Evolutionary conservation across 2,113 vertebrate genomes (phyloP).

Genomic region (Syrrhaptes paradoxus): DNA sequence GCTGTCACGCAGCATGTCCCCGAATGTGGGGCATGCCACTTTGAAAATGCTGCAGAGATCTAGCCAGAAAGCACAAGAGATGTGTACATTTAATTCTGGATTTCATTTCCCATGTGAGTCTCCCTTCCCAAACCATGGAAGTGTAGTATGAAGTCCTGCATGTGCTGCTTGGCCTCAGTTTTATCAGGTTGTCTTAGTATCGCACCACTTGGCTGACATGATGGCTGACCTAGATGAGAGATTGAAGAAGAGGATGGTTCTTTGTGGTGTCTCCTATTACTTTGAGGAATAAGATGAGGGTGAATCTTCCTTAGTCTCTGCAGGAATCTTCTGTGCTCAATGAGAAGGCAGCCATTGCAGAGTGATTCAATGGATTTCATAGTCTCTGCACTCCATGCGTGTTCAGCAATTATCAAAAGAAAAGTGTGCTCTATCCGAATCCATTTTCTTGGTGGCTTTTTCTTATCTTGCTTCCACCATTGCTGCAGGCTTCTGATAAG

Average conservation of each 20-base stretch:
- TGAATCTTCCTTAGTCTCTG: background rate
- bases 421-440: background rate
- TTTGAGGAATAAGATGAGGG: background rate
- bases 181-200: background rate
- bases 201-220: background rate
- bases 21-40: background rate
- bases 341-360: rapidly evolving
- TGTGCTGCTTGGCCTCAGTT: background rate
- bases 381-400: background rate
- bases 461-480: background rate
- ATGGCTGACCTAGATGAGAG: background rate
- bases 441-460: background rate
- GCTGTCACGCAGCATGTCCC: background rate
- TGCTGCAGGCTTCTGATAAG: background rate
- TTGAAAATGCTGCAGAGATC: background rate
- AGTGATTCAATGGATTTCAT: background rate
- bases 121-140: background rate
- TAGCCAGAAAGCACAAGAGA: background rate
- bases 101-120: background rate
- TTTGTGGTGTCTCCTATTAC: background rate
- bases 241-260: background rate
- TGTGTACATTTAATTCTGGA: background rate
- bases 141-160: background rate
- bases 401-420: background rate
- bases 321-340: background rate